Conservation (phyloP, 30 jellyfish, hydroid and myxozoan species). For the Pseudorhiza aurosa region DNA sequence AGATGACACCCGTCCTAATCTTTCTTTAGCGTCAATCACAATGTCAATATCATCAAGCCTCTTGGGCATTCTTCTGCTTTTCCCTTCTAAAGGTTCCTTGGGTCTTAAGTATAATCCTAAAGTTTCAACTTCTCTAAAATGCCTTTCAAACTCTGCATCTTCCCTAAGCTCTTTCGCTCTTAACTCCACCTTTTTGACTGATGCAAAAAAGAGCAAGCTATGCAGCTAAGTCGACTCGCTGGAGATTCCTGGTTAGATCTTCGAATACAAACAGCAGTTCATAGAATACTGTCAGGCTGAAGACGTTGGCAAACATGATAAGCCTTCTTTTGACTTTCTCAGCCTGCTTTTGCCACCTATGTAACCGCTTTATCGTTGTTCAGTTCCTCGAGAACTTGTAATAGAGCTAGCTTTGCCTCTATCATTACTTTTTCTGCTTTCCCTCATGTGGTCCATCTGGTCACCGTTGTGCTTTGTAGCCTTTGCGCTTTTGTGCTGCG, state of each 20-base stretch:
- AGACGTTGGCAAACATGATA: slow-evolving; percentile 7
- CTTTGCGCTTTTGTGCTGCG: slow-evolving; percentile 1
- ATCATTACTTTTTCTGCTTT: slow-evolving; percentile 3
- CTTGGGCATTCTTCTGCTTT: slow-evolving; percentile 18
- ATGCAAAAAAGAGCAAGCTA: slow-evolving; percentile 11
- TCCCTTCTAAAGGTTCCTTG: slow-evolving; percentile 2
- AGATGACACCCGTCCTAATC: slow-evolving; percentile 31
- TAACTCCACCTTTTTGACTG: slow-evolving; percentile 6
- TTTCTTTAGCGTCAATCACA: slow-evolving; percentile 24
- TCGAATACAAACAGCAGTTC: slow-evolving; percentile 10
- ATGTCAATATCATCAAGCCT: background rate
- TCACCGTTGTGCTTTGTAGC: slow-evolving; percentile 4
- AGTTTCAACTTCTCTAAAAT: background rate
- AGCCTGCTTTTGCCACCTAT: slow-evolving; percentile 7
- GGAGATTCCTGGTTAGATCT: slow-evolving; percentile 22
- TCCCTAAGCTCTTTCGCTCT: slow-evolving; percentile 11
- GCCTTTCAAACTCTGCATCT: slow-evolving; percentile 23
- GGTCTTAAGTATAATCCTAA: slow-evolving; percentile 6
- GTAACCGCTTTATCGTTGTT: slow-evolving; percentile 15
- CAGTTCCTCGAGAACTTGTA: slow-evolving; percentile 3
- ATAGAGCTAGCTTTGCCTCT: slow-evolving; percentile 4
- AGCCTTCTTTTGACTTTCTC: background rate
- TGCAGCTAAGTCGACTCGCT: slow-evolving; percentile 14
- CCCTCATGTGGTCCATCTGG: slow-evolving; percentile 29
- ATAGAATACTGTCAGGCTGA: background rate